Conservation (phyloP, 2,797 vertebrate genomes). For the Taenioides sp. region DNA sequence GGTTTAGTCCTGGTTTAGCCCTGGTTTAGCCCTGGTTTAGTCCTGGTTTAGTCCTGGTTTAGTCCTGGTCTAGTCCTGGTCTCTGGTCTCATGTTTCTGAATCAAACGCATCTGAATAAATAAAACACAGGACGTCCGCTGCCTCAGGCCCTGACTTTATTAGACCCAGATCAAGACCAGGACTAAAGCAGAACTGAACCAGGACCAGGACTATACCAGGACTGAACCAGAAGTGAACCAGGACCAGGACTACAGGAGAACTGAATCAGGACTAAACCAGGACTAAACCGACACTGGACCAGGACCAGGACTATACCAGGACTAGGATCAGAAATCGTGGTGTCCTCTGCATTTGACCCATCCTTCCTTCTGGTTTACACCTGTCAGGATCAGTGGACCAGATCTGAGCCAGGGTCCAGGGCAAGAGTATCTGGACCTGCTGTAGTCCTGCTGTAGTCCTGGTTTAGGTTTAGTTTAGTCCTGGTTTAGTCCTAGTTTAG, state of each 20-base stretch:
- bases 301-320: not conserved
- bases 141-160: not conserved
- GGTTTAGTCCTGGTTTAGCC: not conserved
- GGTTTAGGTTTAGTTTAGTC: not conserved
- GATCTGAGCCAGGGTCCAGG: too few species aligned
- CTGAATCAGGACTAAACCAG: too few species aligned
- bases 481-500: not conserved
- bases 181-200: not conserved
- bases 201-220: not conserved
- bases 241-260: too few species aligned
- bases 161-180: not conserved
- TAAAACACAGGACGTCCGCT: conserved; percentile 11
- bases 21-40: not conserved
- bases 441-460: not conserved
- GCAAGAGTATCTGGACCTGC: too few species aligned
- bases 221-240: too few species aligned
- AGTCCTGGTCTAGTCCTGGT: conserved; percentile 1
- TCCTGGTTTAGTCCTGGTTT: not conserved
- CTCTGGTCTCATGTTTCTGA: conserved; percentile 9
- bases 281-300: not conserved
- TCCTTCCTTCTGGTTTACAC: too few species aligned
- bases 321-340: not conserved
- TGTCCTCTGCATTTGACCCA: too few species aligned
- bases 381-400: too few species aligned
- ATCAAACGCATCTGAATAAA: conserved; percentile 11